These are phyloP conservation scores for Leptinotarsa juncta DNA, from an alignment of 2,888 invertebrate species.

Conservation along the genomic window DNA sequence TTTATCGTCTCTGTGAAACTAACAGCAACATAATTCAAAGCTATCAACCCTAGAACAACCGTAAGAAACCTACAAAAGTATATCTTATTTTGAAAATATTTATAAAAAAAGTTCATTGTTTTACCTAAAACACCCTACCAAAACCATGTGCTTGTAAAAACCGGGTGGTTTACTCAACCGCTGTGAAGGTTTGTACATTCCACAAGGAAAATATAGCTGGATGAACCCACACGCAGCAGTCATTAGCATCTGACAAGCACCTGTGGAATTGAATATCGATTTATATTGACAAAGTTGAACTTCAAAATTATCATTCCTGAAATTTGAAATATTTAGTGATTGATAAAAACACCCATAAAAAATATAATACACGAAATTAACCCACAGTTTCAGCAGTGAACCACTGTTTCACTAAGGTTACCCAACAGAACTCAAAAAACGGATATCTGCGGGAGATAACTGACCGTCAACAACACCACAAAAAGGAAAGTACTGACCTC, in stretches of 20 bases:
- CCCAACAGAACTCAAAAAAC: too few relatives aligned
- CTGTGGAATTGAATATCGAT: conserved; percentile 61
- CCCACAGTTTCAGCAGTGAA: too few relatives aligned
- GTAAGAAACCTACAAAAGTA: conserved; percentile 73
- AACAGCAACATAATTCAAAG: conserved; percentile 82
- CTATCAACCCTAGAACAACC: conserved; percentile 78
- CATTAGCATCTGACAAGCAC: conserved; percentile 81
- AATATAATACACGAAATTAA: too few relatives aligned
- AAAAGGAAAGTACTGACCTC: too few relatives aligned
- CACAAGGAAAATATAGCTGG: conserved; percentile 80
- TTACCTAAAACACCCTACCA: conserved; percentile 79
- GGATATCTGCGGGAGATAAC: too few relatives aligned
- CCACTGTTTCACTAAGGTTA: too few relatives aligned
- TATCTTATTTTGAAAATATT: not conserved
- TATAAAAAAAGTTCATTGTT: conserved; percentile 12
- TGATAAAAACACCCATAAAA: too few relatives aligned
- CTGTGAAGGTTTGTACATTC: conserved; percentile 75
- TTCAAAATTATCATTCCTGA: not conserved
- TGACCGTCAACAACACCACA: too few relatives aligned
- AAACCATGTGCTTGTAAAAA: conserved; percentile 79
- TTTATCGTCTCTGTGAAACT: conserved; percentile 86
- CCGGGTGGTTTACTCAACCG: conserved; percentile 73
- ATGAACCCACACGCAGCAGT: conserved; percentile 80
- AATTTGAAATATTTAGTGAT: not conserved
- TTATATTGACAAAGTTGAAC: conserved; percentile 13